A percentile compares a stretch with the other conserved stretches of the same genome.
Evolutionary conservation across 2,113 vertebrate genomes (phyloP).

Genomic region (Muntiacus reevesi): DNA sequence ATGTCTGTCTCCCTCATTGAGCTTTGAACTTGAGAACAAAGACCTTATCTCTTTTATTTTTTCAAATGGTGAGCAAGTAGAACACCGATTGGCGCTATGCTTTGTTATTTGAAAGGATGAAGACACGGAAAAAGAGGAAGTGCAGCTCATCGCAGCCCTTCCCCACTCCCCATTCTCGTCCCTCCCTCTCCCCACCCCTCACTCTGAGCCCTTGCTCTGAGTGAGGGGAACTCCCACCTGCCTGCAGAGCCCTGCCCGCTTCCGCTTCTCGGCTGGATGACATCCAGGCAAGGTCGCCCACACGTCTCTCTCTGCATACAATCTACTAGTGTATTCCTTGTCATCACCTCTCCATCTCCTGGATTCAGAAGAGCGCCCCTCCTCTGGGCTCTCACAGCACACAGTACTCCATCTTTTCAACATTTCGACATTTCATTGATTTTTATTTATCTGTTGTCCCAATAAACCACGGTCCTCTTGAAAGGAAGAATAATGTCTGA

Average conservation of each 20-base stretch:
- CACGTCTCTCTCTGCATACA: not conserved
- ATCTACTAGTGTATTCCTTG: not conserved
- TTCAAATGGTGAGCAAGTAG: not conserved
- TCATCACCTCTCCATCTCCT: not conserved
- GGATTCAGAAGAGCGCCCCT: not conserved
- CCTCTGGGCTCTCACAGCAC: not conserved
- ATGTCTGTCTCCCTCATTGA: not conserved
- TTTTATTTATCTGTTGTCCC: not conserved
- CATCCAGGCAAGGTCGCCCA: not conserved
- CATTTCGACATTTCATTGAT: not conserved
- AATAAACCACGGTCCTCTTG: not conserved
- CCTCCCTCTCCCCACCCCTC: too few relatives aligned
- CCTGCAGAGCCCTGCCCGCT: not conserved
- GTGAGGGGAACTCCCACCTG: too few relatives aligned
- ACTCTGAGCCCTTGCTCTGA: not conserved
- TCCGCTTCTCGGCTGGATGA: not conserved
- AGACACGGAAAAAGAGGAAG: not conserved
- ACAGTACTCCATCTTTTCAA: not conserved
- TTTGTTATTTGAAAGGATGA: not conserved
- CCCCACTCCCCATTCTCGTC: not conserved
- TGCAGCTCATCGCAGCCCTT: not conserved
- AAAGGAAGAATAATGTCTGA: not conserved
- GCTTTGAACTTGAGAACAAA: not conserved
- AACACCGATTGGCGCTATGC: not conserved
- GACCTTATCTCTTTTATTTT: not conserved